Percentiles rank a stretch among this genome's conserved stretches.
Evolutionary conservation across 1,140 invertebrate species (phyloP).

Genomic region (Papilio glaucus): DNA sequence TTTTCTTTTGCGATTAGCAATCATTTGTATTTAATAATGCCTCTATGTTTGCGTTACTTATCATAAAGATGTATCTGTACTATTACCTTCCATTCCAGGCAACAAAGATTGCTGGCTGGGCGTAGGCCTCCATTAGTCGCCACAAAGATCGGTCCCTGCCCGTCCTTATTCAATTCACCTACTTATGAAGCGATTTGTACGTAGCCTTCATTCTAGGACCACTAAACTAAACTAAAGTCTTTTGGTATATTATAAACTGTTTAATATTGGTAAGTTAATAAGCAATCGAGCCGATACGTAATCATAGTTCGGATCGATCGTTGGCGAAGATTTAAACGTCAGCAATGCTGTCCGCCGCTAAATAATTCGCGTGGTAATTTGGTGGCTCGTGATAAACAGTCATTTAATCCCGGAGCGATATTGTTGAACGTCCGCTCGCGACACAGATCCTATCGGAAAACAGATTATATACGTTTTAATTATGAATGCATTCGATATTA

Average conservation of each 20-base stretch:
- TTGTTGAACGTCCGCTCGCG: background rate
- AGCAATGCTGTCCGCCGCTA: slow-evolving; percentile 4
- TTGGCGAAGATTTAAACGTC: slow-evolving; percentile 12
- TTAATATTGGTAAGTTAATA: background rate
- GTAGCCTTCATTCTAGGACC: no score
- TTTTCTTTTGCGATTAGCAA: no score
- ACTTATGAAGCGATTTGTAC: no score
- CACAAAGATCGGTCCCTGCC: no score
- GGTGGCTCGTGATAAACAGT: slow-evolving; percentile 3
- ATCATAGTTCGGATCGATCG: background rate
- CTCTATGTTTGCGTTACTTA: no score
- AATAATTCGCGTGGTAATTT: slow-evolving; percentile 21
- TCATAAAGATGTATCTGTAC: no score
- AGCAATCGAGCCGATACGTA: background rate
- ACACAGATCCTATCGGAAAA: slow-evolving; percentile 22
- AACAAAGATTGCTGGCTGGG: no score
- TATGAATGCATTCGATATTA: slow-evolving; percentile 20
- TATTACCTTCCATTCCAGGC: no score
- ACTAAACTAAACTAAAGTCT: no score
- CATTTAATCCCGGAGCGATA: slow-evolving; percentile 6
- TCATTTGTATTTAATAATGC: no score
- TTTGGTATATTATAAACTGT: background rate
- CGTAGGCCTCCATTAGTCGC: no score
- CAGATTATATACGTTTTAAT: slow-evolving; percentile 24
- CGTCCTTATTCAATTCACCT: no score